Base-by-base conservation (phyloP, 2,888 invertebrate genomes). In the Agonopterix arenella region DNA sequence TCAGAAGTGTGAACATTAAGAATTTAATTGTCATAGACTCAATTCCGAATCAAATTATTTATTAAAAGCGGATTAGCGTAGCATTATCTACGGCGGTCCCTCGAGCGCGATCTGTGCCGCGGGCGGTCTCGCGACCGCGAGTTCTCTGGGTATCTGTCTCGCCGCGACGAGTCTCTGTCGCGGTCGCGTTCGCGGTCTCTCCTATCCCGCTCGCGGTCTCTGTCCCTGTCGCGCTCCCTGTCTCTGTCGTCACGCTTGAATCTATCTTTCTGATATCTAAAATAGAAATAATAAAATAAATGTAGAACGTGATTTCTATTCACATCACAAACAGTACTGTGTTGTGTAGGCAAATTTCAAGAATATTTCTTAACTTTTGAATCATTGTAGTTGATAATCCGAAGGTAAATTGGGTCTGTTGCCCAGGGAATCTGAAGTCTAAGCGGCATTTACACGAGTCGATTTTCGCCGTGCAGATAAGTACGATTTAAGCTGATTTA, bases 231-330 rank as follows among this genome's bases (percentile, higher is more conserved):
- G 51, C 79, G 69, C 3, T 78, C 81, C 2, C 75, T 67, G 2
- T 75, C 78, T 37, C 73, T 66, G 9, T 45, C 45, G n/a, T 44
- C 37, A 8, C 46, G 43, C 11, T 44, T 49, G 36, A 44, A 73
- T 57, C 72, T 81, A 51, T 90, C 86, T 72, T 84, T 86, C 56
- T 77, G 59, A 56, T 89, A 88, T 62, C 91, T 91, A 72, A n/a
- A 80, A 28, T 28, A 28, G 28, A 28, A 7, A 28, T 28, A 13
- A 13, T 13, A 2, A 13, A 13, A 13, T 13, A 13, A 13, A 13
- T 13, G n/a, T 13, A 13, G 13, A 13, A 13, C 13, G 13, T 13
- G 13, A 13, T 1, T 28, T 5, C 18, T 18, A 18, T 4, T 18
- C 4, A 28, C 5, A 28, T 7, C 5, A 28, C 28, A 28, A 28